phyloP scores from a whole-genome alignment of 2,113 vertebrate genomes.

The Cynocephalus volans region DNA sequence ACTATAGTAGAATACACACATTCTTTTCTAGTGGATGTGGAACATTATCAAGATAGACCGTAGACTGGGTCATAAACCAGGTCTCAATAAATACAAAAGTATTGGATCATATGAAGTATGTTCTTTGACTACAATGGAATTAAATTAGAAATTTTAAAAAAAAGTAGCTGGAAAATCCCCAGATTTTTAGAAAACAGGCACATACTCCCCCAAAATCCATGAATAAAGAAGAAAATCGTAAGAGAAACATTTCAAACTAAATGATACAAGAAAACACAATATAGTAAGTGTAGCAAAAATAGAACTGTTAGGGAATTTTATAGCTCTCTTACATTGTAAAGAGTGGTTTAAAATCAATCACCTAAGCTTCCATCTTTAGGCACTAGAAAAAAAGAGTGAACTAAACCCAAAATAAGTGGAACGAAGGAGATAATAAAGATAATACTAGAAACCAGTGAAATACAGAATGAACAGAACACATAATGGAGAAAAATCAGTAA shows the following conservation, averaged over 20 bases:
- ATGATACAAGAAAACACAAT: neutral
- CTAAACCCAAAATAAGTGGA: neutral
- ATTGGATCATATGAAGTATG: too few species aligned
- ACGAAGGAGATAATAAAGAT: neutral
- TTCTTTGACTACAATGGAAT: neutral
- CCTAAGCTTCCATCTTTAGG: neutral
- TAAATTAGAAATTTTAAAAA: conserved; percentile 46
- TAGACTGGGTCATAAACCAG: neutral
- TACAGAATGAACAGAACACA: neutral
- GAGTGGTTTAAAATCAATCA: neutral
- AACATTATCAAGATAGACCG: neutral
- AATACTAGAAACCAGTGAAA: neutral
- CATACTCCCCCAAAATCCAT: neutral
- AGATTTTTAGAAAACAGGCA: neutral
- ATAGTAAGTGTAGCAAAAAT: neutral
- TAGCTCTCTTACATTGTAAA: neutral
- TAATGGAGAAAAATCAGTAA: conserved; percentile 9
- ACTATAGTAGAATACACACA: neutral
- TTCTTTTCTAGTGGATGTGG: neutral
- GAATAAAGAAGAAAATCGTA: neutral
- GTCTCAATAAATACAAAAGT: neutral
- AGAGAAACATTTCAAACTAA: neutral
- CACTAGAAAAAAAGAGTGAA: neutral
- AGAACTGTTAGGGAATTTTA: neutral
- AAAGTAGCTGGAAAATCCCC: neutral